A percentile compares a stretch with the other conserved stretches of the same genome.
Evolutionary conservation across 2,797 vertebrate species (phyloP).

Genomic region (Petrocephalus schoutedeni): DNA sequence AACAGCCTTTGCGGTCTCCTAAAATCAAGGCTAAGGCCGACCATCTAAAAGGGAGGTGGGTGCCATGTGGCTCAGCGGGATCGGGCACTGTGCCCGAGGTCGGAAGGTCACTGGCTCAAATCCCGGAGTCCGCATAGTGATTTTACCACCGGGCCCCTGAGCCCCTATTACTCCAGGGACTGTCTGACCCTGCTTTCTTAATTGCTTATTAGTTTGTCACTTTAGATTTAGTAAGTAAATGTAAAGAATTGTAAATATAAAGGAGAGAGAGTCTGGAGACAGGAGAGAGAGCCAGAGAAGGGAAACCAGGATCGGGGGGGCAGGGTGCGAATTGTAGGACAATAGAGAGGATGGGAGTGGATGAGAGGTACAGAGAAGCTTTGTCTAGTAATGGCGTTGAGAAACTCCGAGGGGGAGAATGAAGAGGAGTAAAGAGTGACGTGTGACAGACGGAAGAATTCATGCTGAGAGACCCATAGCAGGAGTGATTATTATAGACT

Average conservation of each 20-base stretch:
- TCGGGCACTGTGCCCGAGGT: too few species aligned
- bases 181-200: too few species aligned
- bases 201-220: too few species aligned
- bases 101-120: too few species aligned
- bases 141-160: too few species aligned
- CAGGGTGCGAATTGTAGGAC: neutral
- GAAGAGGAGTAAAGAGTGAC: neutral
- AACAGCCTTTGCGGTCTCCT: too few species aligned
- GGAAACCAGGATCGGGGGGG: neutral
- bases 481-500: neutral
- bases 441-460: neutral
- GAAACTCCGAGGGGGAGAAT: neutral
- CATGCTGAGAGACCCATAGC: neutral
- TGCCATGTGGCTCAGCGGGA: too few species aligned
- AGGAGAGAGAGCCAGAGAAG: neutral
- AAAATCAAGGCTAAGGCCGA: too few species aligned
- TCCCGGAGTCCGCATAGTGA: too few species aligned
- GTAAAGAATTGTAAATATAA: neutral
- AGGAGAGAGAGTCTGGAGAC: neutral
- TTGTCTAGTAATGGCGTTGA: neutral
- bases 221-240: neutral
- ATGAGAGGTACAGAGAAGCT: neutral
- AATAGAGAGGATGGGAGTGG: neutral
- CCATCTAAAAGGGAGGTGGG: too few species aligned
- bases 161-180: too few species aligned